phyloP scores from a whole-genome alignment of 2,113 vertebrate species.

The Eira barbara region DNA sequence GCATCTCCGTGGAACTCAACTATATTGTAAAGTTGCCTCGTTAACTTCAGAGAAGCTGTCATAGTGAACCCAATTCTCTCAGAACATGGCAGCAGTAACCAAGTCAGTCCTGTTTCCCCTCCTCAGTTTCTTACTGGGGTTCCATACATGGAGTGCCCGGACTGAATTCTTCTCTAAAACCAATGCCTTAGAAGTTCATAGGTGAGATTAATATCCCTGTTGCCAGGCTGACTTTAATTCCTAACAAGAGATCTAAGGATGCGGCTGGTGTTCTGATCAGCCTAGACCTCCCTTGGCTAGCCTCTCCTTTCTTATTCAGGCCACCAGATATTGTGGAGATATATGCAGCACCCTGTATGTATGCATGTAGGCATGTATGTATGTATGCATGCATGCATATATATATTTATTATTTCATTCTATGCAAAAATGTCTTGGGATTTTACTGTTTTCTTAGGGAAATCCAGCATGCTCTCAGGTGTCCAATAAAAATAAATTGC shows the following conservation, averaged over 20 bases:
- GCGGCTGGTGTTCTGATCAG: neutral
- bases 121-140: neutral
- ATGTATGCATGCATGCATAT: too few relatives aligned
- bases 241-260: neutral
- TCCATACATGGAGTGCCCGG: neutral
- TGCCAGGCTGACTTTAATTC: neutral
- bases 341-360: rapidly evolving
- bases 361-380: too few relatives aligned
- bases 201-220: neutral
- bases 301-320: neutral
- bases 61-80: neutral
- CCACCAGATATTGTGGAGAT: neutral
- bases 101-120: neutral
- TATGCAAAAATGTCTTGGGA: neutral
- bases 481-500: neutral
- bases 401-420: neutral
- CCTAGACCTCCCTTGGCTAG: neutral
- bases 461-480: neutral
- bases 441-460: neutral
- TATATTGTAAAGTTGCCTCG: neutral
- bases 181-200: neutral
- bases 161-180: neutral
- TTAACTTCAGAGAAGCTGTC: neutral
- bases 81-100: neutral
- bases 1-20: neutral